A percentile compares a stretch with the other conserved stretches of the same genome.
Evolutionary conservation across 2,113 vertebrate genomes (phyloP).

Genomic region (Mesembrinibis cayennensis): DNA sequence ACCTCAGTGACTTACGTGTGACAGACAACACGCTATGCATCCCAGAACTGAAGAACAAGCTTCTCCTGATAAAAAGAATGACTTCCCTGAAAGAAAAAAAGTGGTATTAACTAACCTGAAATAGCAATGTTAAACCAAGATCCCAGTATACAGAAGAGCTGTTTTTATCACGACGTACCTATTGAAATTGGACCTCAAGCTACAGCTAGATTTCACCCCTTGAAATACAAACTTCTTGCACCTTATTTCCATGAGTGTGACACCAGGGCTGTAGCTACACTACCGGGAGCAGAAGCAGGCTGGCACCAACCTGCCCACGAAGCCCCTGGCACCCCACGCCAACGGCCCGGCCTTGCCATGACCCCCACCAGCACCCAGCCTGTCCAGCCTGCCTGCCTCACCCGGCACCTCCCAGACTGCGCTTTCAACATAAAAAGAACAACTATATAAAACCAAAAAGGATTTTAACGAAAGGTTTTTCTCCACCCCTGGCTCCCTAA

Average conservation of each 20-base stretch:
- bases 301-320: not conserved
- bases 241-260: accelerated
- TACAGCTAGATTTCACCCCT: not conserved
- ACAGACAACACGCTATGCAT: accelerated
- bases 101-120: not conserved
- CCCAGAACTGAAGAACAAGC: not conserved
- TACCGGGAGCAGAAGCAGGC: accelerated
- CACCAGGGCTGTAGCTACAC: not conserved
- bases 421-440: not conserved
- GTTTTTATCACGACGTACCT: not conserved
- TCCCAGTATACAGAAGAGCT: not conserved
- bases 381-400: not conserved
- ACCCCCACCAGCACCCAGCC: not conserved
- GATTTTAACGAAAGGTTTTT: accelerated
- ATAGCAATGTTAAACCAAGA: not conserved
- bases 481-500: too few species aligned
- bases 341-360: accelerated
- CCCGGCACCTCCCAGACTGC: not conserved
- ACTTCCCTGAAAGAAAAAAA: not conserved
- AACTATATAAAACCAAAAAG: accelerated
- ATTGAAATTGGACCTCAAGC: not conserved
- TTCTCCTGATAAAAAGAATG: not conserved
- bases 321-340: not conserved
- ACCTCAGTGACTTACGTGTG: not conserved
- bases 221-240: not conserved